Evolutionary conservation across 2,888 invertebrate genomes (phyloP).

Genomic region (Cephus runcator): DNA sequence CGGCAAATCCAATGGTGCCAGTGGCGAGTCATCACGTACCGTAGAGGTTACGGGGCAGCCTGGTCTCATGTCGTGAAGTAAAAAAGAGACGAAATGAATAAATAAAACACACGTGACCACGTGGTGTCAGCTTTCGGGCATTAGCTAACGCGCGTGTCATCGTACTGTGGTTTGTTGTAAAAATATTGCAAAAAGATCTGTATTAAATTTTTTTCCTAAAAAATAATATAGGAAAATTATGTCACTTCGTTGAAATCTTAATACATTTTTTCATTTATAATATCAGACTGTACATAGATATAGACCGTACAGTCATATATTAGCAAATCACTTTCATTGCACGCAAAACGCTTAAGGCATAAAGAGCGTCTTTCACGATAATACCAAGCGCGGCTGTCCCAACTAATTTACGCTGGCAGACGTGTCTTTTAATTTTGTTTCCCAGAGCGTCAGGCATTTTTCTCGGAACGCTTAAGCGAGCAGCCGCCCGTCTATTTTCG

Average conservation of each 20-base stretch:
- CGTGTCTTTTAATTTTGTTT: slow-evolving; percentile 36
- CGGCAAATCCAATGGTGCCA: slow-evolving; percentile 59
- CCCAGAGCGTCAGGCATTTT: slow-evolving; percentile 48
- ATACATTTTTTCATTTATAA: not conserved
- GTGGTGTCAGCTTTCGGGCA: slow-evolving; percentile 40
- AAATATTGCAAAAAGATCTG: not conserved
- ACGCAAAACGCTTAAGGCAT: not conserved
- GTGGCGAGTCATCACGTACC: slow-evolving; percentile 57
- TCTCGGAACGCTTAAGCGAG: slow-evolving; percentile 47
- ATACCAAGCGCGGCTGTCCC: not conserved
- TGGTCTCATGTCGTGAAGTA: slow-evolving; percentile 10
- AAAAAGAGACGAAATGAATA: slow-evolving; percentile 26
- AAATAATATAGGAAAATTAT: not conserved
- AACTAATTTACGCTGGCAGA: slow-evolving; percentile 14
- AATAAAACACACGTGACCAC: slow-evolving; percentile 27
- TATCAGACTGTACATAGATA: not conserved
- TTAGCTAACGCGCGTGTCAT: slow-evolving; percentile 55
- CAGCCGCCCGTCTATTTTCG: slow-evolving; percentile 28
- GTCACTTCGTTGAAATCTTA: not conserved
- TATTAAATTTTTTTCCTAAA: not conserved
- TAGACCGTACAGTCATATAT: not conserved
- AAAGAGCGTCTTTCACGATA: slow-evolving; percentile 1
- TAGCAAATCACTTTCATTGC: not conserved
- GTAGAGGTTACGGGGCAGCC: slow-evolving; percentile 18
- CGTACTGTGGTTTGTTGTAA: slow-evolving; percentile 3